Evolutionary conservation across 2,888 invertebrate genomes (phyloP), one percentile per base, ranked within the genome.

Genomic region (Acleris literana): DNA sequence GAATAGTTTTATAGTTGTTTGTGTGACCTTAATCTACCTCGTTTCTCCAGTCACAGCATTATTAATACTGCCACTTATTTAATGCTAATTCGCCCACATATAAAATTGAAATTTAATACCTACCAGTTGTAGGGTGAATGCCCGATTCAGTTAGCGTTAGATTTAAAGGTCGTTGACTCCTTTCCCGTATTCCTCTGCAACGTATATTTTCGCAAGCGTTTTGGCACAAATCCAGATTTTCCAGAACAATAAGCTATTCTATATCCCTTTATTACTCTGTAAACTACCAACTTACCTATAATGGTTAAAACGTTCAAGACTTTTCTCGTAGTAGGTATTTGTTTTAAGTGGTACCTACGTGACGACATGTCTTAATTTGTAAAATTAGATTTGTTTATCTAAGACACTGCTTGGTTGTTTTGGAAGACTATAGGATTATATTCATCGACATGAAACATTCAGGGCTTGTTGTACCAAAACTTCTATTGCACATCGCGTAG

Each of bases 101-200:
- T 52, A 33, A 25, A 29, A 52, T 33, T 33, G 17, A 43, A n/a
- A 46, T n/a, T 57, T 44, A 20, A 20, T 49, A 20, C 44, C n/a
- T 18, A 29, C 9, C 46, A 51, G 52, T 57, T 52, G 52, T 25
- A 39, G 56, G 66, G 61, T 62, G 66, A 62, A 66, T 25, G 62
- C 16, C 46, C 66, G 52, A 49, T 66, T 62, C 48, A 62, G 66
- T 49, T 55, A 61, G 55, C 33, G 20, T 57, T 66, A 52, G 46
- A 66, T 64, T 52, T 67, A 53, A 68, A 71, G 74, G 59, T 69
- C 70, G 64, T 70, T 65, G 71, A 73, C 71, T 70, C 57, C 52
- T 17, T 68, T 64, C 64, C 71, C 63, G 56, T 64, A 68, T 69
- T 62, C 63, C 69, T 68, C 68, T 43, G 59, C 22, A 67, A 39